Percentiles rank a stretch among this genome's conserved stretches.
Evolutionary conservation across 2,888 invertebrate species (phyloP).

Genomic region (Mallateleia sp.): DNA sequence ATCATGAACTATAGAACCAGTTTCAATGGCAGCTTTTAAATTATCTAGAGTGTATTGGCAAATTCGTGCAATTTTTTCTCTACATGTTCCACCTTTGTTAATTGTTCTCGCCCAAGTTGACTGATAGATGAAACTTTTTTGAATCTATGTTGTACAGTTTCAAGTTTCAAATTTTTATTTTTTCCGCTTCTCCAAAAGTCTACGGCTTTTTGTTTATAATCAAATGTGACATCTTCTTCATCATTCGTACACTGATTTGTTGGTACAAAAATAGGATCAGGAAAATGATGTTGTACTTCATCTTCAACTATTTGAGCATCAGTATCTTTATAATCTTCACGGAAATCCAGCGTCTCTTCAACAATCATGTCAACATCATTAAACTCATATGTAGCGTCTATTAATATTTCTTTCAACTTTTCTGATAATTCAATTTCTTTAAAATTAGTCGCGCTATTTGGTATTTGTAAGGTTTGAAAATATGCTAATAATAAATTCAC

Average conservation of each 20-base stretch:
- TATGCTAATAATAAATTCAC: no score
- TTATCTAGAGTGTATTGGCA: background rate
- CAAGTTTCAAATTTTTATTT: constrained; percentile 20
- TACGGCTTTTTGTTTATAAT: constrained; percentile 41
- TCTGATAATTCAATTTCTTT: constrained; percentile 10
- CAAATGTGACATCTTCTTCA: constrained; percentile 5
- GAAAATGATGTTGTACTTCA: background rate
- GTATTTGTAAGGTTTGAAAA: no score
- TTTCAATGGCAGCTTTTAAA: constrained; percentile 6
- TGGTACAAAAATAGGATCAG: background rate
- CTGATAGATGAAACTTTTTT: background rate
- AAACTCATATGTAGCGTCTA: background rate
- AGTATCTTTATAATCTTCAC: constrained; percentile 20
- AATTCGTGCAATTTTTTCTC: constrained; percentile 1
- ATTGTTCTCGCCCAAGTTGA: background rate
- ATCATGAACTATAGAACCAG: constrained; percentile 18
- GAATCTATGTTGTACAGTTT: constrained; percentile 4
- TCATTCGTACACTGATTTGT: constrained; percentile 27
- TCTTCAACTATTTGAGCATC: constrained; percentile 38
- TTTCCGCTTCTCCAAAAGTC: constrained; percentile 36
- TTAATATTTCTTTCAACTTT: background rate
- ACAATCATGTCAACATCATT: background rate
- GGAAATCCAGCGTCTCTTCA: constrained; percentile 24
- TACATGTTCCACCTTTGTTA: background rate
- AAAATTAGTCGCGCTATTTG: background rate